phyloP scores from a whole-genome alignment of 2,113 vertebrate genomes.

The Malurus alboscapulatus region DNA sequence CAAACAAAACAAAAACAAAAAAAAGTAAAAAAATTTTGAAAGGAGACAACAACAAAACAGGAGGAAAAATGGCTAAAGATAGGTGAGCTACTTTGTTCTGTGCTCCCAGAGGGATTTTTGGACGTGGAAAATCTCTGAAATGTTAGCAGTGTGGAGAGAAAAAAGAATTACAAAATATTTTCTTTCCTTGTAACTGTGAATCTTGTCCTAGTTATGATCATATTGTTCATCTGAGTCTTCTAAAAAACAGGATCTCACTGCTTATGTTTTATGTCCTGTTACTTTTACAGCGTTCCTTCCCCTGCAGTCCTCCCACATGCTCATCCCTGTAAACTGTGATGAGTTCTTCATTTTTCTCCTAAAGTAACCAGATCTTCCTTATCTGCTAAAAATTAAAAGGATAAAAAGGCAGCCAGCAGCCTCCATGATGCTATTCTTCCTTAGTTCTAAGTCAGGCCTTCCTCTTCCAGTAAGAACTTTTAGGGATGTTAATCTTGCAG shows the following conservation, averaged over 20 bases:
- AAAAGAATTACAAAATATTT: not conserved
- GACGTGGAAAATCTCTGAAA: not conserved
- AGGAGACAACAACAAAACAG: too few relatives aligned
- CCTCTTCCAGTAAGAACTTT: not conserved
- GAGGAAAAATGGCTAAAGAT: not conserved
- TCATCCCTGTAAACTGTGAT: slow-evolving; percentile 4
- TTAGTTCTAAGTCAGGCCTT: not conserved
- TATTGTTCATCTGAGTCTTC: not conserved
- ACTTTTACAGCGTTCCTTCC: not conserved
- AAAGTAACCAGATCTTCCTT: not conserved
- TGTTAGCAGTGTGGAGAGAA: not conserved
- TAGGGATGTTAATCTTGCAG: not conserved
- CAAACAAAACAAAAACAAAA: not conserved
- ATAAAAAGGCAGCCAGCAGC: not conserved
- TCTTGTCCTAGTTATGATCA: not conserved
- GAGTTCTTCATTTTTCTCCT: not conserved
- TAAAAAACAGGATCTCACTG: not conserved
- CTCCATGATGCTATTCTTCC: not conserved
- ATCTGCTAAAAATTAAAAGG: not conserved
- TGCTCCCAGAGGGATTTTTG: not conserved
- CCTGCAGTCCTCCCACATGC: not conserved
- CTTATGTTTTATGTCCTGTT: not conserved
- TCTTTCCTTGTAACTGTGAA: not conserved
- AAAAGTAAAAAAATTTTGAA: too few relatives aligned
- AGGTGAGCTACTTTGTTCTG: not conserved